Evolutionary conservation across 2,797 vertebrate species (phyloP), one percentile per base, ranked within the genome.

Genomic region (Rhinophrynus dorsalis): DNA sequence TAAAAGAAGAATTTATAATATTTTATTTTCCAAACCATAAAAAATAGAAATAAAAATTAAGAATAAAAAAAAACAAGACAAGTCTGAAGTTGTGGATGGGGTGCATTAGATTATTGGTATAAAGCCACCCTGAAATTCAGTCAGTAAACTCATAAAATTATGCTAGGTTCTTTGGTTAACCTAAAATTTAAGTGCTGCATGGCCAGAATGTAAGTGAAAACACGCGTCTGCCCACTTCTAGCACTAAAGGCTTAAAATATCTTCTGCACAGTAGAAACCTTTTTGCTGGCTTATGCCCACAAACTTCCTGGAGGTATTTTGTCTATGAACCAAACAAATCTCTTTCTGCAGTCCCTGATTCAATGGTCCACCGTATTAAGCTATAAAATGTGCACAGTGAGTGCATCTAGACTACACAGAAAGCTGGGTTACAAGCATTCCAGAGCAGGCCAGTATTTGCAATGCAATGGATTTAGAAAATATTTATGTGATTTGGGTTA

Each of bases 361-460:
- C 85, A 82, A 78, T 86, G 74, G 80, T 77, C 79, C 18, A 44
- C 84, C 89, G 78, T 78, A 83, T 20, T 74, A 76, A 84, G 83
- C 82, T 86, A 81, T 81, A 75, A 85, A 88, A 86, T 72, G 83
- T 88, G 86, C 87, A 91, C 86, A 81, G 79, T 85, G 80, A 79
- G 72, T 94, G 91, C 89, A 90, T 84, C 88, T 82, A 97, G 92
- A 95, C 90, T 94, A 95, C 84, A 95, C 91, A 94, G 84, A 85
- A 72, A 76, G 74, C 63, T 4, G 54, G 69, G 67, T 70, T 75
- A 76, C 76, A 84, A 83, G 80, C 80, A 81, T 0, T 74, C 76
- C 60, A 38, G 74, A 80, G 76, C 6, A 40, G 60, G 81, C 54
- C 24, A 74, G 60, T 60, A 77, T 70, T 48, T 79, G 1, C 68